Evolutionary conservation across 1,140 invertebrate genomes (phyloP).

Genomic region (Lamellibrachia luymesi): DNA sequence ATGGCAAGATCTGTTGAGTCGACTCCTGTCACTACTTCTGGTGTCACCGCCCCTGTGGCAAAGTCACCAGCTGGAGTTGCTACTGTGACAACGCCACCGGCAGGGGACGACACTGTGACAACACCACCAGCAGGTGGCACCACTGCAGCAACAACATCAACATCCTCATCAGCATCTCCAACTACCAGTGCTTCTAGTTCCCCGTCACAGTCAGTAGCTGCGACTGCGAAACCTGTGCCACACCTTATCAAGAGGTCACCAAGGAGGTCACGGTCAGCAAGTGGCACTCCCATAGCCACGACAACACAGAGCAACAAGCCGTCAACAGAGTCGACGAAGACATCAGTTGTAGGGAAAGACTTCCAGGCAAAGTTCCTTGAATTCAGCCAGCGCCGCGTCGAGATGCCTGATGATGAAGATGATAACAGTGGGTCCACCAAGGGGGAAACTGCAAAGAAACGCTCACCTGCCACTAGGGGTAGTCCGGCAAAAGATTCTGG

Average conservation of each 20-base stretch:
- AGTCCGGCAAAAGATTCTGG: neutral
- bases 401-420: conserved; percentile 32
- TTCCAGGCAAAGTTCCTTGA: conserved; percentile 57
- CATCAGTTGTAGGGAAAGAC: conserved; percentile 29
- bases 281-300: neutral
- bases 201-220: neutral
- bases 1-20: neutral
- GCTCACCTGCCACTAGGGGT: neutral
- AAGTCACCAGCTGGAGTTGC: neutral
- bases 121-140: conserved; percentile 16
- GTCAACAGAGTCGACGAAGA: neutral
- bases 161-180: conserved; percentile 15
- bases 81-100: neutral
- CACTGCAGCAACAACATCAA: conserved; percentile 18
- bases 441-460: neutral
- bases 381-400: conserved; percentile 66
- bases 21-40: neutral
- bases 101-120: neutral
- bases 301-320: neutral
- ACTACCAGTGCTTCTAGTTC: conserved; percentile 7
- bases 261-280: conserved; percentile 9
- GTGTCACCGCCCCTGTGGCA: neutral
- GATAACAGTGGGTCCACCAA: conserved; percentile 39
- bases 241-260: neutral
- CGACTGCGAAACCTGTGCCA: neutral